Percentiles rank a stretch among this genome's conserved stretches.
phyloP scores from a whole-genome alignment of 2,888 invertebrate genomes.

The Ecliptopera silaceata region DNA sequence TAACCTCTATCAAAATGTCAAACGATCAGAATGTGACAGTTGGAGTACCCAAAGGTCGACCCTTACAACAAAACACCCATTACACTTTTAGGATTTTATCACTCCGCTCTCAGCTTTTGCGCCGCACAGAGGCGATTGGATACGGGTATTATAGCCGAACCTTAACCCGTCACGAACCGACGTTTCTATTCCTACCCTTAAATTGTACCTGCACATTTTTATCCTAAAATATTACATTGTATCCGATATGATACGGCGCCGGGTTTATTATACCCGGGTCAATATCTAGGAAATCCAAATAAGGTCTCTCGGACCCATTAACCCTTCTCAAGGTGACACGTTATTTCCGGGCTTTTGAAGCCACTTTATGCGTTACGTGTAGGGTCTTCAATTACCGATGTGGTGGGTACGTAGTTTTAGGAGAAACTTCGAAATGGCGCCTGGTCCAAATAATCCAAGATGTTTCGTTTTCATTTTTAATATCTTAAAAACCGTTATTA shows the following conservation, averaged over 20 bases:
- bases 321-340: conserved; percentile 42
- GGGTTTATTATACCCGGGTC: conserved; percentile 18
- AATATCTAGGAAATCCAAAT: conserved; percentile 29
- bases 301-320: conserved; percentile 31
- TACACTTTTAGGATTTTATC: neutral
- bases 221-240: conserved; percentile 13
- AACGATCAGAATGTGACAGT: neutral
- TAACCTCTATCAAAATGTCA: neutral
- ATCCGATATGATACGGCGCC: neutral
- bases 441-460: neutral
- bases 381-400: conserved; percentile 17
- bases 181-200: neutral
- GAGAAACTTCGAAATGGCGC: neutral
- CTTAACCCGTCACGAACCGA: neutral
- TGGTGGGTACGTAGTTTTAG: conserved; percentile 2
- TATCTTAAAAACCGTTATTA: too few relatives aligned
- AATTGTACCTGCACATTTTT: neutral
- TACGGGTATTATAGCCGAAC: neutral
- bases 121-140: neutral
- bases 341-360: conserved; percentile 33
- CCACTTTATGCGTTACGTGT: conserved; percentile 20
- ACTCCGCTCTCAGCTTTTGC: neutral
- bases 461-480: too few relatives aligned
- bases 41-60: neutral
- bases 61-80: neutral